These are phyloP conservation scores for Lepus timidus DNA, from an alignment of 2,113 vertebrate genomes.

Conservation along the genomic window DNA sequence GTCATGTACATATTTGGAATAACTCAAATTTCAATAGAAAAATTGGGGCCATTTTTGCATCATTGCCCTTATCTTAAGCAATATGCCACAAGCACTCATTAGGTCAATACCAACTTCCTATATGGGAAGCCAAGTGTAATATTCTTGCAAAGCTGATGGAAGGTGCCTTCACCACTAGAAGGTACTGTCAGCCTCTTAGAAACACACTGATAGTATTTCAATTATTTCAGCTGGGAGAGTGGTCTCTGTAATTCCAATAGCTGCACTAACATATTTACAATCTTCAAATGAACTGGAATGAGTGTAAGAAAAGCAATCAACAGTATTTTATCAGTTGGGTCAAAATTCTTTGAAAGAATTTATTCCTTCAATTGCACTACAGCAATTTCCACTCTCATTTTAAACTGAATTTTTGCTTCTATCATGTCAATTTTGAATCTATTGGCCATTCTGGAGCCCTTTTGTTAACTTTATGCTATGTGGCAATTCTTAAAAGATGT, in stretches of 20 bases:
- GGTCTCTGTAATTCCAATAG: background rate
- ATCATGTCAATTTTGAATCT: constrained; percentile 6
- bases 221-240: background rate
- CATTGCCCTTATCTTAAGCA: constrained; percentile 10
- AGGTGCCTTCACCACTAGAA: background rate
- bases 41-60: constrained; percentile 26
- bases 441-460: constrained; percentile 11
- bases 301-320: background rate
- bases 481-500: constrained; percentile 62
- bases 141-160: background rate
- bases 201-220: background rate
- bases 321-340: background rate
- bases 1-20: constrained; percentile 70
- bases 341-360: background rate
- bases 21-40: constrained; percentile 66
- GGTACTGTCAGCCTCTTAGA: constrained; percentile 27
- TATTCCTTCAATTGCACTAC: background rate
- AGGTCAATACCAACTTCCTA: constrained; percentile 11
- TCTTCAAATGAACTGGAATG: background rate
- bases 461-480: constrained; percentile 41
- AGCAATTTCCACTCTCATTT: constrained; percentile 9
- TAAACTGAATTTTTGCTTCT: constrained; percentile 44
- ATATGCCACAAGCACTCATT: background rate
- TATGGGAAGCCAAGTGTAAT: background rate
- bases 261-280: background rate